Evolutionary conservation across 1,140 invertebrate genomes (phyloP).

Genomic region (Lamellibrachia luymesi): DNA sequence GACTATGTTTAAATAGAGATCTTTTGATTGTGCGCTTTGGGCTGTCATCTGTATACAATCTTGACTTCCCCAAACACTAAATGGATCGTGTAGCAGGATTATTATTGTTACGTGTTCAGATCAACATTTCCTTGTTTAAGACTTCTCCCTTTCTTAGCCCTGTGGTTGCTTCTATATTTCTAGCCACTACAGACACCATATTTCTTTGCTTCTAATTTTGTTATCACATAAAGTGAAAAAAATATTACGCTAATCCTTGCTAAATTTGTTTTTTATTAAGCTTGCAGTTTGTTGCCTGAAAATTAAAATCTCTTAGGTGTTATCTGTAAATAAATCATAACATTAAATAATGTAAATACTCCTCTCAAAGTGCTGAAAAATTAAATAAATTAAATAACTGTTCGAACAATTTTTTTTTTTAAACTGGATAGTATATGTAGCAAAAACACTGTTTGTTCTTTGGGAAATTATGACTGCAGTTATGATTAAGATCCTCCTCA

Average conservation of each 20-base stretch:
- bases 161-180: not conserved
- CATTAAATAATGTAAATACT: no score
- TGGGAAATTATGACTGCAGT: no score
- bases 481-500: no score
- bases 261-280: not conserved
- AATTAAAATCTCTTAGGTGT: not conserved
- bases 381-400: no score
- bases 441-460: no score
- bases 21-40: not conserved
- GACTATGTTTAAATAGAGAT: not conserved
- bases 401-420: no score
- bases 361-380: no score
- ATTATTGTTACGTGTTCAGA: no score
- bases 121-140: no score
- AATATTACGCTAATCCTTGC: not conserved
- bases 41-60: not conserved
- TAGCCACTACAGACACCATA: not conserved
- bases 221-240: not conserved
- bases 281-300: not conserved
- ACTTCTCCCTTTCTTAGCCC: not conserved
- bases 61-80: not conserved
- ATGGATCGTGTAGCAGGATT: not conserved
- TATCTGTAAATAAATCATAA: no score
- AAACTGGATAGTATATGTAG: no score
- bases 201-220: not conserved